Evolutionary conservation across 2,113 vertebrate species (phyloP), one percentile per base, ranked within the genome.

Genomic region (Merops nubicus): DNA sequence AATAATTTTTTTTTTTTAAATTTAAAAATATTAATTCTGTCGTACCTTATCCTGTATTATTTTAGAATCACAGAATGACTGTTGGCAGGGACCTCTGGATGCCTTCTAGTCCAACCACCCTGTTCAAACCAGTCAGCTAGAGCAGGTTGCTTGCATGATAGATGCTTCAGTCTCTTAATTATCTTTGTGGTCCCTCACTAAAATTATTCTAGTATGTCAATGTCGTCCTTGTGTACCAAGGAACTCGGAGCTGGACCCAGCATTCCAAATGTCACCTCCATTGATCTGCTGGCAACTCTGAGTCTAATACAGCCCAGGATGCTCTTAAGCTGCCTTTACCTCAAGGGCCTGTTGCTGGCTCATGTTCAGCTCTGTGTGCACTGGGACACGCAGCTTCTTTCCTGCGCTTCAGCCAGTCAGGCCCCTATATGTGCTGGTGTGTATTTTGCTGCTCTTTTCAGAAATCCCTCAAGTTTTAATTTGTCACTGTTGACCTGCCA

Each of bases 271-370:
- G 38, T 59, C 67, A 31, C 18, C 34, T 70, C 56, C 33, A 4
- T 12, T 40, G n/a, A 34, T 51, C 51, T 31, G 25, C 31, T 56
- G n/a, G 40, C 23, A 70, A 3, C 20, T 40, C 31, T 73, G 31
- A 64, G 11, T 18, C 50, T 57, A 29, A 31, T 11, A 53, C 60
- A 68, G 29, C 40, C 25, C 11, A 42, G 28, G 60, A 62, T 38
- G 42, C 15, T 62, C 14, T 43, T 42, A 40, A 43, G 23, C 16
- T 89, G n/a, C 53, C 51, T 60, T 45, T 29, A 14, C 36, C 1
- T 2, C 31, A 36, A 19, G 17, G 19, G 45, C 40, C 54, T 1
- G 3, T 43, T 62, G n/a, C n/a, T 1, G 1, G 56, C 34, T 81
- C 21, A 4, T 2, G 10, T 48, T 75, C 54, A 56, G 2, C 48